phyloP scores from a whole-genome alignment of 2,113 vertebrate species.

The Paramormyrops kingsleyae region DNA sequence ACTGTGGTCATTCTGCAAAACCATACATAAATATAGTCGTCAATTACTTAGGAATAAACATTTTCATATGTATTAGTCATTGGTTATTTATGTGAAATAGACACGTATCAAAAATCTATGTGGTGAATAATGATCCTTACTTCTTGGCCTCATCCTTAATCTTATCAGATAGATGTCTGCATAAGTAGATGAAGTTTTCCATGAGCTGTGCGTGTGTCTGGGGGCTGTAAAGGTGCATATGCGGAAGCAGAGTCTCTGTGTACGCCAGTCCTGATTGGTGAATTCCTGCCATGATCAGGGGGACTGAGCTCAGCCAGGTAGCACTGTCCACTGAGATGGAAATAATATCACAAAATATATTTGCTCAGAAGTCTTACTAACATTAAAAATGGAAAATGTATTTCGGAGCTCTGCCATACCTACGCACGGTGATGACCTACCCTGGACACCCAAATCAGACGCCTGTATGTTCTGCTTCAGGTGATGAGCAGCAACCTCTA shows the following conservation, averaged over 20 bases:
- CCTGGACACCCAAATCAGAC: not conserved
- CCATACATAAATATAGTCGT: not conserved
- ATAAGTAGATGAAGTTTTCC: conserved; percentile 47
- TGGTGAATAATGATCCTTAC: conserved; percentile 42
- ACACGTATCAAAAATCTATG: not conserved
- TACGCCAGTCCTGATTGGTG: conserved; percentile 62
- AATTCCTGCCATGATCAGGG: conserved; percentile 61
- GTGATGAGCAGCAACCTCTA: conserved; percentile 46
- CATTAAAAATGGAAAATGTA: not conserved
- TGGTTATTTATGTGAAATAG: not conserved
- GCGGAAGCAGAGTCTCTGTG: conserved; percentile 43
- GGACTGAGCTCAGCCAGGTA: conserved; percentile 33
- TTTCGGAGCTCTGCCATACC: not conserved
- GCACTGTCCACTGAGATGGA: conserved; percentile 28
- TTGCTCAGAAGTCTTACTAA: not conserved
- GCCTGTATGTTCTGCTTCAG: conserved; percentile 35
- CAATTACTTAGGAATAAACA: not conserved
- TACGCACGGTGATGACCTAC: not conserved
- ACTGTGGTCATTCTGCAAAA: conserved; percentile 39
- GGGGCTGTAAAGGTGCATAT: conserved; percentile 56
- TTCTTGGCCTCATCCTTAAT: conserved; percentile 33
- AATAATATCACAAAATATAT: not conserved
- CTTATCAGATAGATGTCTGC: conserved; percentile 36
- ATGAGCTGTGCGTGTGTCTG: conserved; percentile 63
- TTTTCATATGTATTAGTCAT: not conserved